Conservation (phyloP, 1,140 invertebrate genomes). For the Telenomus remus region DNA sequence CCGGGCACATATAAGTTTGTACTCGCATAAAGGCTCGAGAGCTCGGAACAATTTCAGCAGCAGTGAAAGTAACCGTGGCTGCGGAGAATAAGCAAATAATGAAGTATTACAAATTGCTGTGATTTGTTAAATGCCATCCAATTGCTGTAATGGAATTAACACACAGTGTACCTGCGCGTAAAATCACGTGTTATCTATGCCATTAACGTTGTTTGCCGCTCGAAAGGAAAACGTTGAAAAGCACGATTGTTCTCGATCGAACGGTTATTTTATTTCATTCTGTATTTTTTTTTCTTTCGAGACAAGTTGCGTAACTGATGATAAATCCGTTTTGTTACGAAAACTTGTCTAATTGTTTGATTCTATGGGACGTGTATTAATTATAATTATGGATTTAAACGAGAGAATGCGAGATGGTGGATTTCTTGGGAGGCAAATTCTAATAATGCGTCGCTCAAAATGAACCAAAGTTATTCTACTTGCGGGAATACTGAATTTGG, state of each 20-base stretch:
- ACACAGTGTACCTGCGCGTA: not conserved
- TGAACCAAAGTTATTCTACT: slow-evolving; percentile 49
- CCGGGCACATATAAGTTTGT: slow-evolving; percentile 16
- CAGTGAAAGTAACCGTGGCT: slow-evolving; percentile 36
- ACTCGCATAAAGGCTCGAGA: slow-evolving; percentile 18
- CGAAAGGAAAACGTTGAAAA: no score
- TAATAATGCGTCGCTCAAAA: slow-evolving; percentile 39
- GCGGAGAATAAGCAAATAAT: slow-evolving; percentile 32
- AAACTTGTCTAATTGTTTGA: no score
- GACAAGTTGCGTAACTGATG: no score
- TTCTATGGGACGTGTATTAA: no score
- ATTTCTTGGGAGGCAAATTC: slow-evolving; percentile 30
- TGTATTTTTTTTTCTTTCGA: no score
- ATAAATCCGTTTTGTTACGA: no score
- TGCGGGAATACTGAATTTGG: slow-evolving; percentile 42
- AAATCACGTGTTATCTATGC: slow-evolving; percentile 1
- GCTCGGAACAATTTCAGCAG: slow-evolving; percentile 25
- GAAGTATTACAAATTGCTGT: slow-evolving; percentile 36
- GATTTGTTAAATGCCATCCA: slow-evolving; percentile 28
- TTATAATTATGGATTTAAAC: slow-evolving; percentile 4
- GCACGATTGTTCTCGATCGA: no score
- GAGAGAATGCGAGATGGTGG: slow-evolving; percentile 32
- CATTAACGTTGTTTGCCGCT: no score
- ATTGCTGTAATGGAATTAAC: slow-evolving; percentile 37
- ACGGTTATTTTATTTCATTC: no score